Base-by-base conservation (phyloP, 1,140 invertebrate genomes). In the Parasteatoda tepidariorum region DNA sequence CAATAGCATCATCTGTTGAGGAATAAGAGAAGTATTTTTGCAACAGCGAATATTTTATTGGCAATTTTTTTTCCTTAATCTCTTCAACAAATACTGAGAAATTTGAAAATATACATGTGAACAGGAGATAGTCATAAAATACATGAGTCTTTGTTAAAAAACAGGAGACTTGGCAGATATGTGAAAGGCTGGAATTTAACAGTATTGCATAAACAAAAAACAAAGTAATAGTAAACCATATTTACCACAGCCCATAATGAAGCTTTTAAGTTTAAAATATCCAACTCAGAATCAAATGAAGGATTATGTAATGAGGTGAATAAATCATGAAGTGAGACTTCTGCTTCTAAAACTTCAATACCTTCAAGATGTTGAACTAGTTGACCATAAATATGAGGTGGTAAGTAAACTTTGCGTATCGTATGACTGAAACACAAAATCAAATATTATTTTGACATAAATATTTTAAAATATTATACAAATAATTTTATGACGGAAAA, bases 341-440 rank as follows among this genome's bases (percentile, higher is more conserved):
- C 87, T 82, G 89, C 88, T 88, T 92, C 87, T 0, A 97, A 87
- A 1, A 94, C 87, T 24, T 93, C 91, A 85, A 94, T 90, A 0
- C 96, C 95, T 30, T 92, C 90, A 30, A 92, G 90, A 86, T 96
- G 94, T 86, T 95, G 93, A 0, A 92, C 93, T 33, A 98, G 90
- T 87, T 97, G 95, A 0, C 95, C 95, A 88, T 98, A 95, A 11
- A 98, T 89, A 91, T 99, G 97, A 0, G 94, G 93, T 2, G 94
- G 93, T 15, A 97, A 90, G 87, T 92, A 94, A 7, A 94, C 91
- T 87, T 93, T 92, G 26, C 88, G 86, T n/a, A 89, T 86, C 1
- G 87, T 85, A 84, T 88, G 84, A 85, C 89, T 87, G 88, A 13
- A 55, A 78, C n/a, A 68, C 30, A 76, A 41, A 66, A 30, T 31